Conservation (phyloP, 2,888 invertebrate species). For the Caenorhabditis sp. region DNA sequence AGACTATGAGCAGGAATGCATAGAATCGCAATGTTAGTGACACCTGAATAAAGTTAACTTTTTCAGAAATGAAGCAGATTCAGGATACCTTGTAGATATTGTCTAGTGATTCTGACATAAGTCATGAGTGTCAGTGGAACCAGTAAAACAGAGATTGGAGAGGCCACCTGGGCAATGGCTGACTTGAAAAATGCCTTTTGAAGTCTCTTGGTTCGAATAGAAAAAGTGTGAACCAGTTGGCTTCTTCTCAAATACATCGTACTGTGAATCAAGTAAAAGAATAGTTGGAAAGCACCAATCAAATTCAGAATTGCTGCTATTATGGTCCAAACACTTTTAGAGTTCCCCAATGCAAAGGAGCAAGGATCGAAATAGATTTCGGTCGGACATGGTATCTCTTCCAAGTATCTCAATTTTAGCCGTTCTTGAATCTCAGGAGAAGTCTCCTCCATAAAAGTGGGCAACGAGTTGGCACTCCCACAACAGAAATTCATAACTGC, state of each 20-base stretch:
- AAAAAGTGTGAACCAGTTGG: slow-evolving; percentile 16
- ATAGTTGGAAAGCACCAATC: background rate
- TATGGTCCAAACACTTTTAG: background rate
- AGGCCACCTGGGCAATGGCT: slow-evolving; percentile 28
- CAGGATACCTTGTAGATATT: slow-evolving; percentile 14
- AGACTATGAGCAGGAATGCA: slow-evolving; percentile 17
- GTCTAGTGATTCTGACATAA: slow-evolving; percentile 18
- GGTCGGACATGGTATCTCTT: slow-evolving; percentile 11
- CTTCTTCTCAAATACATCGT: background rate
- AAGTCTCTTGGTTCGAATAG: slow-evolving; percentile 23
- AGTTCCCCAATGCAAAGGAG: background rate
- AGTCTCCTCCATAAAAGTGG: background rate
- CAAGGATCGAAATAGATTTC: slow-evolving; percentile 13
- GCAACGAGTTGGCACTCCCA: background rate
- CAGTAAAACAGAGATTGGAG: slow-evolving; percentile 17
- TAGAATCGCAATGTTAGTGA: slow-evolving; percentile 29
- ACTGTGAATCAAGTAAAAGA: slow-evolving; percentile 18
- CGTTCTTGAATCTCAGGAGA: background rate
- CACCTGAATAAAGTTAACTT: background rate
- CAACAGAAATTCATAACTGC: slow-evolving; percentile 10
- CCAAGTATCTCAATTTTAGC: slow-evolving; percentile 1
- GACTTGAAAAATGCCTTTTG: slow-evolving; percentile 33
- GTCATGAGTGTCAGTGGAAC: slow-evolving; percentile 13
- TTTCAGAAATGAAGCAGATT: background rate
- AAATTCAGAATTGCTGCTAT: slow-evolving; percentile 11